A percentile compares a stretch with the other conserved stretches of the same genome.
phyloP scores from a whole-genome alignment of 2,888 invertebrate species.

The Argyresthia albistria region DNA sequence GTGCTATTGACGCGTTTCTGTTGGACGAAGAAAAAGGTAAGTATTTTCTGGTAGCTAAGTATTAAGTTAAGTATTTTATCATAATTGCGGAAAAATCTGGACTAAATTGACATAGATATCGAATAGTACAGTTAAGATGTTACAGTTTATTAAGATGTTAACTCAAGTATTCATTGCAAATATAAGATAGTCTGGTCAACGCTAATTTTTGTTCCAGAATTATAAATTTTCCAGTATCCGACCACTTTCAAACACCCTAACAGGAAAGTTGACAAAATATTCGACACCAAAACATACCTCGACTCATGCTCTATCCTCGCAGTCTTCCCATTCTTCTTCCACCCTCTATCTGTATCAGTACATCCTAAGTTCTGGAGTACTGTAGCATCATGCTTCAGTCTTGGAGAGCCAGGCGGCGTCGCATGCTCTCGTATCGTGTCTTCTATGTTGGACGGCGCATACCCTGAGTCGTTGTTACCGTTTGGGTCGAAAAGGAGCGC shows the following conservation, averaged over 20 bases:
- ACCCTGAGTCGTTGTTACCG: constrained; percentile 89
- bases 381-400: constrained; percentile 49
- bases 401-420: constrained; percentile 67
- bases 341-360: constrained; percentile 21
- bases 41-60: neutral
- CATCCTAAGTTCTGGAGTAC: constrained; percentile 48
- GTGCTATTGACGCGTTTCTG: constrained; percentile 75
- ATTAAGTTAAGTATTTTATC: too few relatives aligned
- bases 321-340: constrained; percentile 58
- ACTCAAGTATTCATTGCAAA: too few relatives aligned
- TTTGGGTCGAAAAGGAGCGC: constrained; percentile 77
- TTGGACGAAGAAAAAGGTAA: neutral
- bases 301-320: constrained; percentile 38
- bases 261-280: too few relatives aligned
- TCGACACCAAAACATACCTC: constrained; percentile 25
- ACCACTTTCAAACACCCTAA: too few relatives aligned
- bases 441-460: constrained; percentile 77
- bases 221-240: too few relatives aligned
- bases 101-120: neutral
- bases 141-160: too few relatives aligned
- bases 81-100: too few relatives aligned
- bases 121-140: neutral
- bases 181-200: too few relatives aligned
- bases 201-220: too few relatives aligned
- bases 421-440: constrained; percentile 70